Conservation (phyloP, 2,113 vertebrate genomes). For the Gasterosteus nipponicus region DNA sequence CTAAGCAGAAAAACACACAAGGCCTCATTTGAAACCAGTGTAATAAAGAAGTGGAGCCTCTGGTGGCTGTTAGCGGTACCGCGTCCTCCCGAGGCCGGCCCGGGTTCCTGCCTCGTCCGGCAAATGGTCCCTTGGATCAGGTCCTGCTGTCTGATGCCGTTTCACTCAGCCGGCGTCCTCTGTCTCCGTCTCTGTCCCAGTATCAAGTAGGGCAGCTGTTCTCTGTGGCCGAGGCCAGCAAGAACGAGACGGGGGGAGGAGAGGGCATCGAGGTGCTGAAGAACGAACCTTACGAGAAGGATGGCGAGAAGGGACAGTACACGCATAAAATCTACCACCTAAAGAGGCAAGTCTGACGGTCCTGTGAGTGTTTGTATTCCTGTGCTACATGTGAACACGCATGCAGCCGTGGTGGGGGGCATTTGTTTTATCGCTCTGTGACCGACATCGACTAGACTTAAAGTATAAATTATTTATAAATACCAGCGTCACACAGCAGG, state of each 20-base stretch:
- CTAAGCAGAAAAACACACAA: not conserved
- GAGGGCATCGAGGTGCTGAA: slow-evolving; percentile 97
- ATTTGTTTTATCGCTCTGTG: not conserved
- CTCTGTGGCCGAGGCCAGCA: slow-evolving; percentile 97
- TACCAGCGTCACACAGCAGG: not conserved
- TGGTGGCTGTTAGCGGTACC: not conserved
- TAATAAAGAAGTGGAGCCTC: not conserved
- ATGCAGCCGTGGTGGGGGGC: not conserved
- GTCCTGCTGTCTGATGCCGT: not conserved
- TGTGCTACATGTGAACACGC: not conserved
- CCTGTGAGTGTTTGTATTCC: not conserved
- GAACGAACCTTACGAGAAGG: slow-evolving; percentile 95
- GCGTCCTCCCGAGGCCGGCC: not conserved
- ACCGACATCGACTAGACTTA: not conserved
- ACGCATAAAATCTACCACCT: slow-evolving; percentile 98
- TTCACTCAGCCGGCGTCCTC: not conserved
- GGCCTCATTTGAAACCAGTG: not conserved
- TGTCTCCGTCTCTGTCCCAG: slow-evolving; percentile 69
- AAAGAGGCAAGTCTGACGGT: slow-evolving; percentile 80
- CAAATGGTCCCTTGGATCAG: slow-evolving; percentile 3
- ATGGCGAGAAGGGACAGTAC: slow-evolving; percentile 95
- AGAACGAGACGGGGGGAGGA: slow-evolving; percentile 97
- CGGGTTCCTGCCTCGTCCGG: not conserved
- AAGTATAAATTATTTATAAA: not conserved
- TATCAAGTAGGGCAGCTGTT: slow-evolving; percentile 98